Conservation (phyloP, 1,140 invertebrate species). For the Phortica variegata region DNA sequence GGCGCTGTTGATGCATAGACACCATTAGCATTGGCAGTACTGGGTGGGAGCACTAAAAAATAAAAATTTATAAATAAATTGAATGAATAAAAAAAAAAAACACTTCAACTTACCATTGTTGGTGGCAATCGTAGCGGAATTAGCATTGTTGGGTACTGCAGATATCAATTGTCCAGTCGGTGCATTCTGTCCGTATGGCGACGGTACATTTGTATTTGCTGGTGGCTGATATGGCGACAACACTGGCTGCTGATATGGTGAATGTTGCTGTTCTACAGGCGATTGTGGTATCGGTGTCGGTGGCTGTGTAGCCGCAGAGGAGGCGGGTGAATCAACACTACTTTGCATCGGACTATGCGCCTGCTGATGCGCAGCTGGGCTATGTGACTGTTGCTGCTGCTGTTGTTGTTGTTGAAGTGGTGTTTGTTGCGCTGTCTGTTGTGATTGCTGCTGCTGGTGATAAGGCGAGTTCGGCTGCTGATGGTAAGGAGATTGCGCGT, state of each 20-base stretch:
- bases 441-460: constrained; percentile 34
- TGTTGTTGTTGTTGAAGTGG: constrained; percentile 18
- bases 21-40: constrained; percentile 23
- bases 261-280: constrained; percentile 47
- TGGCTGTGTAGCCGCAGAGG: constrained; percentile 46
- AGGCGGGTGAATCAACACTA: constrained; percentile 45
- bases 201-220: constrained; percentile 4
- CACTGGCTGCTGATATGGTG: constrained; percentile 48
- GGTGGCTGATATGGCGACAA: constrained; percentile 44
- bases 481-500: constrained; percentile 58
- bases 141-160: no score
- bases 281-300: constrained; percentile 42
- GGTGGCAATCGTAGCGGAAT: no score
- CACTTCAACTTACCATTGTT: constrained; percentile 26
- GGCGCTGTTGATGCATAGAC: constrained; percentile 15
- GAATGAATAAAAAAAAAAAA: no score
- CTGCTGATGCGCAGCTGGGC: constrained; percentile 34
- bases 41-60: constrained; percentile 1
- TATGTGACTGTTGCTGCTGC: constrained; percentile 30
- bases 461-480: constrained; percentile 42
- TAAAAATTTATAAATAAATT: neutral
- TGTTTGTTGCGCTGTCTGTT: no score
- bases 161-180: no score
- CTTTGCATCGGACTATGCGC: constrained; percentile 42
- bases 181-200: neutral